These are phyloP conservation scores for Hippocampus comes DNA, from an alignment of 2,113 vertebrate genomes.

Conservation along the genomic window DNA sequence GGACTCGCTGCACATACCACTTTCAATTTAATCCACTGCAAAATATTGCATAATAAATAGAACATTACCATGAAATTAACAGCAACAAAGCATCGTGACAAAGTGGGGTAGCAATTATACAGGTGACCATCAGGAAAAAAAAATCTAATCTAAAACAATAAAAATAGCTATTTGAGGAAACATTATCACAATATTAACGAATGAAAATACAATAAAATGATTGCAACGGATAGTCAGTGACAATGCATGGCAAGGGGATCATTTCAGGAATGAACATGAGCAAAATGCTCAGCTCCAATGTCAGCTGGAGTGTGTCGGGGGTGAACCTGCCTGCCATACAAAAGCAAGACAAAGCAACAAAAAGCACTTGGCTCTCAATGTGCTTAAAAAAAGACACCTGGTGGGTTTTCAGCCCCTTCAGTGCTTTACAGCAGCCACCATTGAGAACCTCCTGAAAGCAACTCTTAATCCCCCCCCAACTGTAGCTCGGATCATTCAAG, in stretches of 20 bases:
- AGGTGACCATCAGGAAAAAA: background rate
- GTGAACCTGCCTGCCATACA: slow-evolving; percentile 17
- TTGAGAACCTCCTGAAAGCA: slow-evolving; percentile 41
- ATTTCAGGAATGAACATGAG: background rate
- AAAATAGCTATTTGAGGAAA: background rate
- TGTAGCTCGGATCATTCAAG: slow-evolving; percentile 1
- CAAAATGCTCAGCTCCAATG: background rate
- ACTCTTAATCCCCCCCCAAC: slow-evolving; percentile 25
- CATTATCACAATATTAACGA: background rate
- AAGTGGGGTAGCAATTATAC: background rate
- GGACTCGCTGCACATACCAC: background rate
- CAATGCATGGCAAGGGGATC: background rate
- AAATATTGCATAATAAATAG: background rate
- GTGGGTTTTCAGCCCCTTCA: slow-evolving; percentile 45
- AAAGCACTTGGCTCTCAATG: slow-evolving; percentile 63
- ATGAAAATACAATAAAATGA: background rate
- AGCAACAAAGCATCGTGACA: background rate
- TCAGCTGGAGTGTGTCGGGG: background rate
- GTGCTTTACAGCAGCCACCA: slow-evolving; percentile 49
- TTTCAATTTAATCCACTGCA: background rate
- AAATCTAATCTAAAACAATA: background rate
- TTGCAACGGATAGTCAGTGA: background rate
- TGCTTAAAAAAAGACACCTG: slow-evolving; percentile 58
- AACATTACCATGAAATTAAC: background rate
- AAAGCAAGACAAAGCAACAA: slow-evolving; percentile 35